These are phyloP conservation scores for Characodon lateralis DNA, from an alignment of 2,797 vertebrate species.

Conservation along the genomic window DNA sequence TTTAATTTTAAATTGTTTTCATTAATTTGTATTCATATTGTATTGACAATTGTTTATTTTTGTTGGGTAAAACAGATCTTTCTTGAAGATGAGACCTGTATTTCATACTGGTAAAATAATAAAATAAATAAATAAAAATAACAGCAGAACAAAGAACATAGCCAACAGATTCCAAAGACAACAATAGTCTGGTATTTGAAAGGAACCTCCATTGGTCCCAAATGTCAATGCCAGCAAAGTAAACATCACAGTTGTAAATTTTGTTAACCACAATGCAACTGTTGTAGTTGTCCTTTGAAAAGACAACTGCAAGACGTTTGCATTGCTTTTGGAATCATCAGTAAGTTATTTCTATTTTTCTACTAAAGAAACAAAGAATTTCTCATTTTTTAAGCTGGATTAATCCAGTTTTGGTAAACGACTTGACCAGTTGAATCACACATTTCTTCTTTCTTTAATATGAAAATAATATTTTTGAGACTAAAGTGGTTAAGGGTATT, in stretches of 20 bases:
- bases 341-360: constrained; percentile 14
- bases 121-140: background rate
- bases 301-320: constrained; percentile 30
- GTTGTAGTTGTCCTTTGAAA: constrained; percentile 7
- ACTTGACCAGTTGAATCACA: background rate
- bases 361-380: background rate
- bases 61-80: too few relatives aligned
- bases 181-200: background rate
- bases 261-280: constrained; percentile 51
- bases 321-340: constrained; percentile 45
- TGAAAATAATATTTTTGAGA: constrained; percentile 15
- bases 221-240: constrained; percentile 36
- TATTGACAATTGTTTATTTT: too few relatives aligned
- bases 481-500: background rate
- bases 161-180: background rate
- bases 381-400: constrained; percentile 1
- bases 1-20: too few relatives aligned
- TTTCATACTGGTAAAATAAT: background rate
- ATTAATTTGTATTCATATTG: too few relatives aligned
- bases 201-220: background rate
- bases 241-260: constrained; percentile 70
- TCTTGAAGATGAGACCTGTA: background rate
- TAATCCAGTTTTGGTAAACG: background rate
- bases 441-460: background rate
- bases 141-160: background rate